These are phyloP conservation scores for Byasa hedistus DNA, from an alignment of 2,888 invertebrate species.

Conservation along the genomic window DNA sequence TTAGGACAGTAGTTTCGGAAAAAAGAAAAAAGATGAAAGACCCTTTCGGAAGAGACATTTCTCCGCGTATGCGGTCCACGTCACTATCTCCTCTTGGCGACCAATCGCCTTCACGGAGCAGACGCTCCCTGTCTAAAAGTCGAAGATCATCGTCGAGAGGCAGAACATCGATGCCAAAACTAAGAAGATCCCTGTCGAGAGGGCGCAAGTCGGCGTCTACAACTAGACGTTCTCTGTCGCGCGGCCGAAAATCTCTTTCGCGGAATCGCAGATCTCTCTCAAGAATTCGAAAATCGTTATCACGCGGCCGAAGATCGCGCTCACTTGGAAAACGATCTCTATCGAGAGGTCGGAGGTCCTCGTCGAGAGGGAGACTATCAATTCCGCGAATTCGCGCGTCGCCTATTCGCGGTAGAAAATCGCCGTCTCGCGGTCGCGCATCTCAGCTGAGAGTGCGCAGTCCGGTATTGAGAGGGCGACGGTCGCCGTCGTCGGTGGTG, in stretches of 20 bases:
- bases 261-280: slow-evolving; percentile 38
- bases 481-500: slow-evolving; percentile 32
- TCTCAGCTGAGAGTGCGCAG: slow-evolving; percentile 36
- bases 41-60: slow-evolving; percentile 88
- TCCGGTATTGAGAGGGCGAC: slow-evolving; percentile 36
- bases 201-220: slow-evolving; percentile 48
- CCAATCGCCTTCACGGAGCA: slow-evolving; percentile 35
- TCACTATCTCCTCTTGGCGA: slow-evolving; percentile 36
- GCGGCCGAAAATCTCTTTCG: slow-evolving; percentile 36
- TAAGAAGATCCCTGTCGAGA: slow-evolving; percentile 40
- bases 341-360: slow-evolving; percentile 3
- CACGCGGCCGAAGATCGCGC: slow-evolving; percentile 36
- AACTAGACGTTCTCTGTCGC: slow-evolving; percentile 43
- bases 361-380: slow-evolving; percentile 35
- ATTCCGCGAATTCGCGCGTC: slow-evolving; percentile 33
- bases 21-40: slow-evolving; percentile 84
- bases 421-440: slow-evolving; percentile 33
- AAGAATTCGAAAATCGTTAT: slow-evolving; percentile 40
- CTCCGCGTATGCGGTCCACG: slow-evolving; percentile 58
- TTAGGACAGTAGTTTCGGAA: slow-evolving; percentile 87
- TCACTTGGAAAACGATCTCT: slow-evolving; percentile 37
- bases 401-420: slow-evolving; percentile 15
- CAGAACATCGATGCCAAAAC: slow-evolving; percentile 33
- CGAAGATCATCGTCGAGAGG: slow-evolving; percentile 39
- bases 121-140: slow-evolving; percentile 33